A percentile compares a stretch with the other conserved stretches of the same genome.
phyloP scores from a whole-genome alignment of 1,140 invertebrate genomes.

The Drosophila teissieri region DNA sequence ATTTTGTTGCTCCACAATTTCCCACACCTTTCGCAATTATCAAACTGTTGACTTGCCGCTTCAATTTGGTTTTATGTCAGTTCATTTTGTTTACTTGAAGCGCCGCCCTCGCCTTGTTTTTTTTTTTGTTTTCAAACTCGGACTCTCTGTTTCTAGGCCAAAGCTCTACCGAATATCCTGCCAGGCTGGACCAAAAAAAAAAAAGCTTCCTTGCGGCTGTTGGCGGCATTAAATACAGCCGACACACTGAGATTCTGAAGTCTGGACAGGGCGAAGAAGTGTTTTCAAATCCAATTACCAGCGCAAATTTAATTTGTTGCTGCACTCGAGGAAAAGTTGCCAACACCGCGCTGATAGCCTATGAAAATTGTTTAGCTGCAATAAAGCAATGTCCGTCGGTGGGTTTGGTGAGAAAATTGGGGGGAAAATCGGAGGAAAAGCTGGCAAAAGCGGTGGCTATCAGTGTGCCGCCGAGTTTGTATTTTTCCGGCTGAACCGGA shows the following conservation, averaged over 20 bases:
- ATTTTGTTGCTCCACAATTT: neutral
- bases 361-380: conserved; percentile 82
- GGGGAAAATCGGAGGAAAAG: conserved; percentile 4
- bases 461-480: conserved; percentile 42
- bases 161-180: conserved; percentile 68
- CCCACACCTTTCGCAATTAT: conserved; percentile 59
- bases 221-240: conserved; percentile 80
- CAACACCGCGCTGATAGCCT: conserved; percentile 74
- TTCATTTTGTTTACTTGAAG: conserved; percentile 75
- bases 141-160: conserved; percentile 74
- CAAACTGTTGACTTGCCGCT: conserved; percentile 69
- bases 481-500: conserved; percentile 41
- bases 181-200: conserved; percentile 10
- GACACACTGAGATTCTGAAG: conserved; percentile 37
- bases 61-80: conserved; percentile 69
- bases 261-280: conserved; percentile 71
- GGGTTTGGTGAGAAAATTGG: neutral
- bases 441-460: conserved; percentile 23
- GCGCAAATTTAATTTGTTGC: conserved; percentile 83
- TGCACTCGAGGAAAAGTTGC: conserved; percentile 80
- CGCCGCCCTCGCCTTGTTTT: conserved; percentile 28
- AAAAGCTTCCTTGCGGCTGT: conserved; percentile 74
- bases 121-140: conserved; percentile 20
- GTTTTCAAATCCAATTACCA: conserved; percentile 83
- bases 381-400: conserved; percentile 51